A percentile compares a stretch with the other conserved stretches of the same genome.
phyloP scores from a whole-genome alignment of 2,888 invertebrate species.

The Ochropleura plecta region DNA sequence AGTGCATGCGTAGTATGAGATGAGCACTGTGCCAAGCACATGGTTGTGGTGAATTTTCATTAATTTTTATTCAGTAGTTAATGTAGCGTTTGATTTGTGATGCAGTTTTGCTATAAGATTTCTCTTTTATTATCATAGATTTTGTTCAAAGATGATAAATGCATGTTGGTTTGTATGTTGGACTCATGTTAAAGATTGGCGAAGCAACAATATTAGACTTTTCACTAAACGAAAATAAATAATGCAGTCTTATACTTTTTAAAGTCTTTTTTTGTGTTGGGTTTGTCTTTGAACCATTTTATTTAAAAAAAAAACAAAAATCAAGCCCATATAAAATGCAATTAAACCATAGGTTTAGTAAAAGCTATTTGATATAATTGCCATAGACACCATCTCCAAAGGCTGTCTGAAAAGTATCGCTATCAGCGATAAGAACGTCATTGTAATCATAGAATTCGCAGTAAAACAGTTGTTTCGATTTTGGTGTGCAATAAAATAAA shows the following conservation, averaged over 20 bases:
- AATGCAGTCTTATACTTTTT: neutral
- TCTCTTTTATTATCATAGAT: slow-evolving; percentile 86
- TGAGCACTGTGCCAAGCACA: slow-evolving; percentile 87
- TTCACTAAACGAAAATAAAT: neutral
- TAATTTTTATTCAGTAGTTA: slow-evolving; percentile 77
- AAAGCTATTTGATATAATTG: neutral
- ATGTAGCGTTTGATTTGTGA: slow-evolving; percentile 83
- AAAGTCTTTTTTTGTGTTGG: neutral
- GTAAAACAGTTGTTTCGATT: no score
- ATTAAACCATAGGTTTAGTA: neutral
- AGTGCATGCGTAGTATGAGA: slow-evolving; percentile 87
- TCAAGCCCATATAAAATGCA: neutral
- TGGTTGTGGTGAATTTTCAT: slow-evolving; percentile 87
- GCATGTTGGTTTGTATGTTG: slow-evolving; percentile 83
- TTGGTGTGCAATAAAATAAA: no score
- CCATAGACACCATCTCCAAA: neutral
- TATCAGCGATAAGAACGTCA: no score
- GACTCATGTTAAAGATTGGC: slow-evolving; percentile 68
- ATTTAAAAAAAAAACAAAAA: neutral
- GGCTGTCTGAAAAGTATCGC: no score
- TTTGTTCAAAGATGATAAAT: slow-evolving; percentile 68
- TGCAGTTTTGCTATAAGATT: slow-evolving; percentile 86
- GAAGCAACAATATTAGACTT: neutral
- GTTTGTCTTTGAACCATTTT: neutral
- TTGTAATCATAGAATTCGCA: no score